Base-by-base conservation (phyloP, 1,140 invertebrate genomes). In the Charaxes varanes region DNA sequence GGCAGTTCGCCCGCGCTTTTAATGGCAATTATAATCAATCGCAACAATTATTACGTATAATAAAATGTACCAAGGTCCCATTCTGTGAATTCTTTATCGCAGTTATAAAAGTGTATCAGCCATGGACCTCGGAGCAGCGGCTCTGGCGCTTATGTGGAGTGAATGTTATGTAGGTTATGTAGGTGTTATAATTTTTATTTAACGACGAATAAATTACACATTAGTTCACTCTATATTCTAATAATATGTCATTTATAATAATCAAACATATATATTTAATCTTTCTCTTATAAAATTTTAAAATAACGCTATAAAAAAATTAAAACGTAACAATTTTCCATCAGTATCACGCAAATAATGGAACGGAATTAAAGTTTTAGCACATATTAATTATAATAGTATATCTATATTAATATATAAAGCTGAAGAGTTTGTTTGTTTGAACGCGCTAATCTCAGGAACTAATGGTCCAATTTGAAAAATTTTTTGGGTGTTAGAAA, bases 71-170 rank as follows among this genome's bases (percentile, higher is more conserved):
- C 49, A 52, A 56, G 49, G 53, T 47, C 23, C 21, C 44, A 42
- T 56, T 56, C 48, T 38, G 31, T 26, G 28, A 45, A 56, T 48
- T 48, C 53, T 48, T 56, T 37, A 44, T 43, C 36, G 44, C 27
- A 31, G 35, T 37, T 41, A 50, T 43, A 31, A 31, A 53, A 40
- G 13, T 36, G 33, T 49, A 49, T 49, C 37, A 45, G 31, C 37
- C 10, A 40, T 16, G 22, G 30, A 43, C 40, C 41, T 53, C 36
- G 44, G 28, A 45, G 22, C 26, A 44, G 36, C 10, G 15, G 13
- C 27, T 8, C 2, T 30, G 15, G 15, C 4, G 5, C 11, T 10
- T 31, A 17, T 10, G 28, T 31, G 10, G n/a, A 31, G 28, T 31
- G 28, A 31, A 31, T 31, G 28, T 18, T 18, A 31, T 18, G 11